Conservation (phyloP, 2,888 invertebrate species). For the Drosophila pegasa region DNA sequence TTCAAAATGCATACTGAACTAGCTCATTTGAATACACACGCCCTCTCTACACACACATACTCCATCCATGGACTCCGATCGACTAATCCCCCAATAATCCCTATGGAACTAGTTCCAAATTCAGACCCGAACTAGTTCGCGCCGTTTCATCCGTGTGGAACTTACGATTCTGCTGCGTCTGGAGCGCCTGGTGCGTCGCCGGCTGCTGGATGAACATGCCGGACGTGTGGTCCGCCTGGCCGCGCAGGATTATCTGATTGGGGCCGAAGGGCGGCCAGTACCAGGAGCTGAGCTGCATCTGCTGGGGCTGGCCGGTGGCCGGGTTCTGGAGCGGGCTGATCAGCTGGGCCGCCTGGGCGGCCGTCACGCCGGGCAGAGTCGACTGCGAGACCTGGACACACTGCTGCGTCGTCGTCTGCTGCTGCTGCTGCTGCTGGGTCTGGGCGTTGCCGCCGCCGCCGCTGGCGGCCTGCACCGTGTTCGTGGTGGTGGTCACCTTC, state of each 20-base stretch:
- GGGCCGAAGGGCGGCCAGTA: conserved; percentile 91
- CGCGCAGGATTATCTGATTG: conserved; percentile 91
- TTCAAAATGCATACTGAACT: not conserved
- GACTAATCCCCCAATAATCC: no score
- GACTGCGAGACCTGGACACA: conserved; percentile 91
- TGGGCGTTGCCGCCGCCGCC: conserved; percentile 38
- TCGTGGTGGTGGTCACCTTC: conserved; percentile 85
- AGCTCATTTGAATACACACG: not conserved
- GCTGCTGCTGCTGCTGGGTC: conserved; percentile 78
- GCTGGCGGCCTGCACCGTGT: conserved; percentile 79
- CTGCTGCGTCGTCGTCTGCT: conserved; percentile 87
- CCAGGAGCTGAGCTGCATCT: conserved; percentile 93
- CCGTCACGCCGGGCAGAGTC: conserved; percentile 86
- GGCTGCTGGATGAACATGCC: conserved; percentile 93
- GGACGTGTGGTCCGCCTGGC: conserved; percentile 89
- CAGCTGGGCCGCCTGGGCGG: conserved; percentile 88
- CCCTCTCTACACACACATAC: not conserved
- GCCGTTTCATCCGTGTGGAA: not conserved
- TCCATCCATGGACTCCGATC: not conserved
- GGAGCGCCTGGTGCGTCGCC: conserved; percentile 86
- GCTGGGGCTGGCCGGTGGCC: conserved; percentile 87
- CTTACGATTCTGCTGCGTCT: conserved; percentile 88
- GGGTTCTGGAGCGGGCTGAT: conserved; percentile 90
- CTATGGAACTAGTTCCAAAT: not conserved
- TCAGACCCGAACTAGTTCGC: not conserved